These are phyloP conservation scores for Rhynchonycteris naso DNA, from an alignment of 2,797 vertebrate genomes.

Conservation along the genomic window DNA sequence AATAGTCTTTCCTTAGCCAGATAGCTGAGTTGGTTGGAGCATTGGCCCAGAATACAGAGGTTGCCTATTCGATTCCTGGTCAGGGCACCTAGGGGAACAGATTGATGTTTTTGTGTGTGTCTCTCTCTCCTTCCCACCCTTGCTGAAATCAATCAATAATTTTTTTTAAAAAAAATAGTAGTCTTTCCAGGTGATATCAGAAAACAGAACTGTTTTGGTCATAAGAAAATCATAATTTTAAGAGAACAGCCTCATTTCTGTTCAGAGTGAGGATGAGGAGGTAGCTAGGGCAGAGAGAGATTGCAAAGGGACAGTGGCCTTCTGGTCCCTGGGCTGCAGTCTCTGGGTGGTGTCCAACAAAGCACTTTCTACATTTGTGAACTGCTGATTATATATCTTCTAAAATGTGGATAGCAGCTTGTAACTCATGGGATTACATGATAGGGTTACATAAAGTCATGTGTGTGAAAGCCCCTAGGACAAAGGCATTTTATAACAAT, in stretches of 20 bases:
- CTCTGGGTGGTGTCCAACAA: too few species aligned
- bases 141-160: too few species aligned
- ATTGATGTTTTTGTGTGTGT: too few species aligned
- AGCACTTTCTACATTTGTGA: background rate
- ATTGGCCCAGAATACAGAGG: too few species aligned
- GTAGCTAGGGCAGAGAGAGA: background rate
- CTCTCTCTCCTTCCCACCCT: too few species aligned
- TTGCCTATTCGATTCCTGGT: too few species aligned
- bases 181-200: background rate
- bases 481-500: background rate
- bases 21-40: too few species aligned
- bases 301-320: background rate
- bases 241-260: background rate
- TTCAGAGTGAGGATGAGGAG: background rate
- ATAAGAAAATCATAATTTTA: background rate
- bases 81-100: too few species aligned
- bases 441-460: background rate
- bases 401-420: background rate
- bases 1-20: background rate
- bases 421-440: background rate
- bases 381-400: background rate
- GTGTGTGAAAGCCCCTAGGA: background rate
- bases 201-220: background rate
- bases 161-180: background rate
- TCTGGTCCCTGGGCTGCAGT: rapidly evolving